These are phyloP conservation scores for Enteromius paludinosus DNA, from an alignment of 2,797 vertebrate genomes.

Conservation along the genomic window DNA sequence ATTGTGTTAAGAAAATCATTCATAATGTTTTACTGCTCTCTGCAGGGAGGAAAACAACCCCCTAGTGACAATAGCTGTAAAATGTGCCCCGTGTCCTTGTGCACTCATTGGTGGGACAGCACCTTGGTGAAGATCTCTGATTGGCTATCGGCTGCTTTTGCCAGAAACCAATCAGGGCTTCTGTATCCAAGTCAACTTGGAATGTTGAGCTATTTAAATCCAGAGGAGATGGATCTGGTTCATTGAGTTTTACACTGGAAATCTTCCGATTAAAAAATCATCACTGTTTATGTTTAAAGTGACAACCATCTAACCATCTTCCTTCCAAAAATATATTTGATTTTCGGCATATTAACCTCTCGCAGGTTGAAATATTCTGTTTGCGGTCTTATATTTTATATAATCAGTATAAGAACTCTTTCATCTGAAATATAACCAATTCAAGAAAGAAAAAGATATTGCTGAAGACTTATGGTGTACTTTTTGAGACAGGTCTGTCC, in stretches of 20 bases:
- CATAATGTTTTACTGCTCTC: slow-evolving; percentile 39
- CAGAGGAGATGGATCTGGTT: slow-evolving; percentile 11
- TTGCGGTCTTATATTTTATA: neutral
- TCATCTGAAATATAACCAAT: neutral
- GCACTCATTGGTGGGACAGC: slow-evolving; percentile 59
- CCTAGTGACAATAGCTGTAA: slow-evolving; percentile 56
- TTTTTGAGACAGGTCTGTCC: neutral
- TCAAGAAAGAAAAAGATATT: neutral
- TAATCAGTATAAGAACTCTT: neutral
- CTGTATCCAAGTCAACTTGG: slow-evolving; percentile 76
- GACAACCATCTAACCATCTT: neutral
- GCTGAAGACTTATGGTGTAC: neutral
- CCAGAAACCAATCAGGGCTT: slow-evolving; percentile 69
- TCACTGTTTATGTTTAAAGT: neutral
- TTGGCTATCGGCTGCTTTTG: slow-evolving; percentile 66
- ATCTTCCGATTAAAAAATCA: neutral
- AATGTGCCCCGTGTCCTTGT: slow-evolving; percentile 50
- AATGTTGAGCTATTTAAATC: slow-evolving; percentile 59
- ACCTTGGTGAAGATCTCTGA: slow-evolving; percentile 62
- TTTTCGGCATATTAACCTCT: neutral
- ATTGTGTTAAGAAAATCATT: slow-evolving; percentile 37
- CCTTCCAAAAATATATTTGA: neutral
- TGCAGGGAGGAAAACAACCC: slow-evolving; percentile 36
- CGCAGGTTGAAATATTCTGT: too few relatives aligned
- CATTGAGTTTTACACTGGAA: neutral